Evolutionary conservation across 2,888 invertebrate genomes (phyloP).

Genomic region (Ischnus inquisitorius): DNA sequence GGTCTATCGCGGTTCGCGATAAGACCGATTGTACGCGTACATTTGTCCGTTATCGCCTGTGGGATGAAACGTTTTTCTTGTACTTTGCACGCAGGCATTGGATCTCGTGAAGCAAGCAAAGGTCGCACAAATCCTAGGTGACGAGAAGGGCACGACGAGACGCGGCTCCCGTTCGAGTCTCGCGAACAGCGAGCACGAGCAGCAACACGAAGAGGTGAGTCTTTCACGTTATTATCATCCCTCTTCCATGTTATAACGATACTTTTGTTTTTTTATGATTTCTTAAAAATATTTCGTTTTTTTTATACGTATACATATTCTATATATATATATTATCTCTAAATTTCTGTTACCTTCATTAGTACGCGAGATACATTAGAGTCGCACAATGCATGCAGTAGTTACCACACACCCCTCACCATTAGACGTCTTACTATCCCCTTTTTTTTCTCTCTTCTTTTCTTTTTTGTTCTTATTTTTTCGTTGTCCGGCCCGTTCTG

Average conservation of each 20-base stretch:
- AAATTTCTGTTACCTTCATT: constrained; percentile 55
- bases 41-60: constrained; percentile 37
- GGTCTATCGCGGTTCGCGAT: constrained; percentile 20
- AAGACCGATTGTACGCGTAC: neutral
- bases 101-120: constrained; percentile 97
- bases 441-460: constrained; percentile 80
- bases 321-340: constrained; percentile 39
- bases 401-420: constrained; percentile 74
- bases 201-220: constrained; percentile 93
- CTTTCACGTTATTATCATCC: constrained; percentile 72
- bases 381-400: constrained; percentile 74
- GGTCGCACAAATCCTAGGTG: constrained; percentile 90
- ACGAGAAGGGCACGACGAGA: constrained; percentile 89
- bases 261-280: constrained; percentile 46
- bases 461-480: constrained; percentile 84
- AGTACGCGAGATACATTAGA: constrained; percentile 67
- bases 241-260: constrained; percentile 37
- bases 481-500: constrained; percentile 83
- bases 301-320: constrained; percentile 11
- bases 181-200: constrained; percentile 89
- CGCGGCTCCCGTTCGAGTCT: constrained; percentile 91
- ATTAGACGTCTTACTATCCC: constrained; percentile 83
- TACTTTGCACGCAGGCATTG: constrained; percentile 89
- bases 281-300: constrained; percentile 16
- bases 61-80: constrained; percentile 60